These are phyloP conservation scores for Dascillus cervinus DNA, from an alignment of 2,888 invertebrate species.

Conservation along the genomic window DNA sequence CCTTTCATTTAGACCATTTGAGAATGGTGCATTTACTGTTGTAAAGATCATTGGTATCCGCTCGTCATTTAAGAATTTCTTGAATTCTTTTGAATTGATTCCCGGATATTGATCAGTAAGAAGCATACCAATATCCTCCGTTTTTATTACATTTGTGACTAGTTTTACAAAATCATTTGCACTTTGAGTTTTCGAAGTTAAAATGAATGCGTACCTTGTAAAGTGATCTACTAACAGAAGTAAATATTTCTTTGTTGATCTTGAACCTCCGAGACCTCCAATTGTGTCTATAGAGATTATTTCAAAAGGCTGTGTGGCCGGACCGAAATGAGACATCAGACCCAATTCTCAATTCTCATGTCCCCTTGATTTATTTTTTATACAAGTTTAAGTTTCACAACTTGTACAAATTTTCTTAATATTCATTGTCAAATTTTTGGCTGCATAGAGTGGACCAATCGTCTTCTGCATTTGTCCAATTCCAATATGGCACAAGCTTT, in stretches of 20 bases:
- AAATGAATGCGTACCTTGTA: constrained; percentile 26
- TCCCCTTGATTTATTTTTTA: constrained; percentile 27
- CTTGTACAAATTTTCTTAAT: constrained; percentile 11
- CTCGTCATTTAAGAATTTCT: constrained; percentile 21
- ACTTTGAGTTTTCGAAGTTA: constrained; percentile 24
- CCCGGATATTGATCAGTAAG: constrained; percentile 29
- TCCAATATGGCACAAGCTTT: no score
- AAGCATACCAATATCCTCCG: constrained; percentile 21
- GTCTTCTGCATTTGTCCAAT: no score
- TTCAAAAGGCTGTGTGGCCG: constrained; percentile 22
- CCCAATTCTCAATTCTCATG: constrained; percentile 17
- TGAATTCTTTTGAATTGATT: constrained; percentile 28
- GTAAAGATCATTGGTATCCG: constrained; percentile 14
- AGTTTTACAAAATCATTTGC: constrained; percentile 27
- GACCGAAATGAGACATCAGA: constrained; percentile 19
- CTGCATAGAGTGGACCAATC: no score
- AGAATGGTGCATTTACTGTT: constrained; percentile 16
- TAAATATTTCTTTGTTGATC: constrained; percentile 28
- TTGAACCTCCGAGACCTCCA: constrained; percentile 27
- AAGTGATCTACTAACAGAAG: constrained; percentile 29
- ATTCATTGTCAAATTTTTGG: no score
- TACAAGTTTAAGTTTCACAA: constrained; percentile 21
- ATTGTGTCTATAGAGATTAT: constrained; percentile 29
- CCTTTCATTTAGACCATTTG: constrained; percentile 22
- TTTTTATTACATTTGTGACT: constrained; percentile 16